These are phyloP conservation scores for Aphyosemion australe DNA, from an alignment of 2,113 vertebrate species.

Conservation along the genomic window DNA sequence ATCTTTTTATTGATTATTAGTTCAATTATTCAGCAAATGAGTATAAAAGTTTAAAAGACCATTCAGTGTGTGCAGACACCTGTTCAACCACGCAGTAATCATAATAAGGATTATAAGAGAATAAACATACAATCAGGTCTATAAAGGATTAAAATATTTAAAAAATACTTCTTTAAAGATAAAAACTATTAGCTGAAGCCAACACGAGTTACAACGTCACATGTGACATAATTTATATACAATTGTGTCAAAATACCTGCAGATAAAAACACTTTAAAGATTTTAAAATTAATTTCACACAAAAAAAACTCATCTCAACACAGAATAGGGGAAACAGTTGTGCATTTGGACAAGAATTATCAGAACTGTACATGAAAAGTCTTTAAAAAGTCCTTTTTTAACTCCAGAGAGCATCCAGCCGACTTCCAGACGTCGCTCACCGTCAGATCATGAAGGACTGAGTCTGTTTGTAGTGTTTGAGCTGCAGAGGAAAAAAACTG, in stretches of 20 bases:
- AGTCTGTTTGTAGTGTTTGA: constrained; percentile 92
- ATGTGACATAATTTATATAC: constrained; percentile 20
- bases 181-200: constrained; percentile 5
- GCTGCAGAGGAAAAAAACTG: constrained; percentile 41
- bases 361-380: not conserved
- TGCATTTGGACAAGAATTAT: not conserved
- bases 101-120: constrained; percentile 10
- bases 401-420: not conserved
- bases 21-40: constrained; percentile 22
- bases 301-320: not conserved
- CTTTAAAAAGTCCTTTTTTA: not conserved
- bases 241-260: constrained; percentile 2
- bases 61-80: constrained; percentile 76
- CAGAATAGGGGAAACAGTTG: not conserved
- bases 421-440: not conserved
- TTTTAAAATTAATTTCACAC: not conserved
- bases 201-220: not conserved
- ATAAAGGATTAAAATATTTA: constrained; percentile 35
- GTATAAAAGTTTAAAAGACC: constrained; percentile 9
- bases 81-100: constrained; percentile 54
- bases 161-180: constrained; percentile 3
- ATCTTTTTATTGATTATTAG: constrained; percentile 36
- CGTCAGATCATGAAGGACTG: constrained; percentile 94
- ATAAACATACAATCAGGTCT: constrained; percentile 14
- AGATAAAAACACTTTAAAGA: not conserved